Conservation (phyloP, 1,140 invertebrate species). For the Megalopta genalis region DNA sequence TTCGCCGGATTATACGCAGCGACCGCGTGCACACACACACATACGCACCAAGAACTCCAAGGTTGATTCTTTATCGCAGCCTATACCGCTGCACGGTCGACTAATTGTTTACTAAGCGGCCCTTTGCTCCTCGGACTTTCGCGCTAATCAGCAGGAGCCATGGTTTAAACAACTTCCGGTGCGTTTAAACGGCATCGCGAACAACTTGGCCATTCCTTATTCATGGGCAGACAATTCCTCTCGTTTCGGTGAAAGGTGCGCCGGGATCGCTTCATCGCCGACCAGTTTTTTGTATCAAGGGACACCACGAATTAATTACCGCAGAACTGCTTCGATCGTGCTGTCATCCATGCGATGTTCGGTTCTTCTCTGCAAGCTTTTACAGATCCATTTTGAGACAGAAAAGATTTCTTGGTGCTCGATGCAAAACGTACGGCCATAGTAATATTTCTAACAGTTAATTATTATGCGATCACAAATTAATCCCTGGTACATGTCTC, state of each 20-base stretch:
- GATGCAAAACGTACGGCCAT: no score
- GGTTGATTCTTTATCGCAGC: neutral
- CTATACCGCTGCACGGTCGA: slow-evolving; percentile 49
- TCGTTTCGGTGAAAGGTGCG: neutral
- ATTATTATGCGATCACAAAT: no score
- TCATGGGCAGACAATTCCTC: slow-evolving; percentile 35
- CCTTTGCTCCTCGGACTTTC: slow-evolving; percentile 48
- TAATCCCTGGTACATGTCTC: no score
- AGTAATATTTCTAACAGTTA: no score
- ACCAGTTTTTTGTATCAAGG: neutral
- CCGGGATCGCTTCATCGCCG: slow-evolving; percentile 1
- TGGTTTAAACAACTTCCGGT: slow-evolving; percentile 60
- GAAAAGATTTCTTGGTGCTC: no score
- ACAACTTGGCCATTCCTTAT: slow-evolving; percentile 25
- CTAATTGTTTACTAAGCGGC: slow-evolving; percentile 70
- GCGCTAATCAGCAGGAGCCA: slow-evolving; percentile 52
- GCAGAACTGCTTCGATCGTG: neutral
- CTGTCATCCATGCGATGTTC: neutral
- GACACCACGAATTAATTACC: neutral
- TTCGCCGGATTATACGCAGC: slow-evolving; percentile 61
- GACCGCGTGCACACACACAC: neutral
- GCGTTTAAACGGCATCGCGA: slow-evolving; percentile 41
- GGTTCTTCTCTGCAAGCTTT: neutral
- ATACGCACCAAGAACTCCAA: no score
- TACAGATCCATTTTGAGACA: no score